Conservation (phyloP, 2,797 vertebrate genomes). For the Malurus splendens region DNA sequence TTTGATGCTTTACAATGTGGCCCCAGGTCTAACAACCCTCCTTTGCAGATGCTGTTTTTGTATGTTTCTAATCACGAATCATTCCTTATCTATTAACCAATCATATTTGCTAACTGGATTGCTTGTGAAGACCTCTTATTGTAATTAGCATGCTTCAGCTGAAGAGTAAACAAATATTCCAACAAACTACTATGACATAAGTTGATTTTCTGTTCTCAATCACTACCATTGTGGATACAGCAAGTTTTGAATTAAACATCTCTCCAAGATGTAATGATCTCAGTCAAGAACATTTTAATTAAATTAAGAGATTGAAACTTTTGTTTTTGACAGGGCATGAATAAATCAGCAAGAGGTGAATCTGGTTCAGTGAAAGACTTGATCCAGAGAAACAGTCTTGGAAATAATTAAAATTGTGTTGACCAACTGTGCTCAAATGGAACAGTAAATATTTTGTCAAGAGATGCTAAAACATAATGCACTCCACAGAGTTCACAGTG, state of each 20-base stretch:
- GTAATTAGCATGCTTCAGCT: slow-evolving; percentile 70
- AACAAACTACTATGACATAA: slow-evolving; percentile 67
- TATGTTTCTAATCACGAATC: slow-evolving; percentile 42
- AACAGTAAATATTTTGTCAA: background rate
- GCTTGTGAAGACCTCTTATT: slow-evolving; percentile 72
- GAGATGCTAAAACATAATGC: background rate
- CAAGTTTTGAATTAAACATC: slow-evolving; percentile 69
- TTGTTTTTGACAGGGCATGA: slow-evolving; percentile 46
- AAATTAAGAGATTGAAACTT: slow-evolving; percentile 65
- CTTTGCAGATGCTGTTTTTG: slow-evolving; percentile 8
- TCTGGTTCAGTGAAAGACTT: background rate
- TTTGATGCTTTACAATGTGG: background rate
- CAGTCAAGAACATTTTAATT: slow-evolving; percentile 69
- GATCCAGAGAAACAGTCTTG: background rate
- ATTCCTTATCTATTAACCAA: slow-evolving; percentile 66
- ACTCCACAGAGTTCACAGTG: background rate
- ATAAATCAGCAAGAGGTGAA: slow-evolving; percentile 29
- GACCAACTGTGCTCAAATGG: background rate
- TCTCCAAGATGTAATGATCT: slow-evolving; percentile 67
- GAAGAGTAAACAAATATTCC: slow-evolving; percentile 74
- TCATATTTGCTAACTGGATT: slow-evolving; percentile 64
- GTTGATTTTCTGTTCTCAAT: slow-evolving; percentile 72
- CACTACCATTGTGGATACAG: slow-evolving; percentile 56
- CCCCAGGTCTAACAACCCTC: background rate
- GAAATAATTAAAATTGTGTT: background rate